Evolutionary conservation across 2,113 vertebrate genomes (phyloP).

Genomic region (Epinephelus moara): DNA sequence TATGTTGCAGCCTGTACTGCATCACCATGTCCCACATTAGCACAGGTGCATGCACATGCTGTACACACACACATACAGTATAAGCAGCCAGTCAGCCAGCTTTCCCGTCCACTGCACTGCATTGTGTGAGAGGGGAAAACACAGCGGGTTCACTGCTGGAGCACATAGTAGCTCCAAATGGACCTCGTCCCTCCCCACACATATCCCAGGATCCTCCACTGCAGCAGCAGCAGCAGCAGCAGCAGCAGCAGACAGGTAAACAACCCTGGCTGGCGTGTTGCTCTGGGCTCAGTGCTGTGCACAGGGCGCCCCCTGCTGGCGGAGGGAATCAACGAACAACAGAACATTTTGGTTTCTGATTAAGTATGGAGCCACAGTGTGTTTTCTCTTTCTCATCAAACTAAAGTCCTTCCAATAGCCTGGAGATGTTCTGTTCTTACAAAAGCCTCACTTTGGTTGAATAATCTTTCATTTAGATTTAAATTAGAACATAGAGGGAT

Average conservation of each 20-base stretch:
- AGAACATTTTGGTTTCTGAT: constrained; percentile 12
- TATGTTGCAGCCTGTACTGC: constrained; percentile 19
- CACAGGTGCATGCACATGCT: constrained; percentile 27
- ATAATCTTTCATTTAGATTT: too few species aligned
- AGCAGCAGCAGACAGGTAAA: constrained; percentile 74
- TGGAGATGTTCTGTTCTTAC: too few species aligned
- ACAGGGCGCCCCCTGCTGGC: constrained; percentile 40
- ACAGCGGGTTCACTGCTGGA: constrained; percentile 36
- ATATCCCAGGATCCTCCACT: constrained; percentile 64
- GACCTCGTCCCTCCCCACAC: constrained; percentile 13
- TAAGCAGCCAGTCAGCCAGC: constrained; percentile 1
- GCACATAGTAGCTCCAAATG: constrained; percentile 25
- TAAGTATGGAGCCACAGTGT: not conserved
- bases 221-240: constrained; percentile 64
- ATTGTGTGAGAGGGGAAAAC: constrained; percentile 40
- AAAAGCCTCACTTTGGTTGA: too few species aligned
- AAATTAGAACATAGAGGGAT: too few species aligned
- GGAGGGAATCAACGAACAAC: constrained; percentile 5
- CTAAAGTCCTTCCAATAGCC: not conserved
- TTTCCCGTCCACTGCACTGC: constrained; percentile 9
- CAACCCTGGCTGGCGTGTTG: constrained; percentile 70
- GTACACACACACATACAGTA: not conserved
- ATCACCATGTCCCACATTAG: not conserved
- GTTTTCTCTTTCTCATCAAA: not conserved
- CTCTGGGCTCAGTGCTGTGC: constrained; percentile 35